These are phyloP conservation scores for Zaprionus vittiger DNA, from an alignment of 1,140 invertebrate genomes.

Conservation along the genomic window DNA sequence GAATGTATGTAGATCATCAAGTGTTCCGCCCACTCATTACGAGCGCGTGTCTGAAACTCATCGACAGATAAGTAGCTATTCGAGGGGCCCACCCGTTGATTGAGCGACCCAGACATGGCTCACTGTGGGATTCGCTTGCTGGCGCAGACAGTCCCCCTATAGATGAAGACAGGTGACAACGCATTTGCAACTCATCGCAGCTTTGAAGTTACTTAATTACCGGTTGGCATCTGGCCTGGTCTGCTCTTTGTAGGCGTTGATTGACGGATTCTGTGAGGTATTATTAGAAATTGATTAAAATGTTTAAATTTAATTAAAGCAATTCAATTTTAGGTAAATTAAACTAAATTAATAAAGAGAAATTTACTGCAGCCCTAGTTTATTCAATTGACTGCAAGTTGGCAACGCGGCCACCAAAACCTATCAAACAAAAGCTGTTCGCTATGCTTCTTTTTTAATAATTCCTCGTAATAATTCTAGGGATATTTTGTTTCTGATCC, in stretches of 20 bases:
- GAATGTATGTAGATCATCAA: conserved; percentile 39
- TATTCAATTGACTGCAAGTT: neutral
- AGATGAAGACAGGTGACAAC: neutral
- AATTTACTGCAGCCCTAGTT: neutral
- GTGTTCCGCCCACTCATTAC: conserved; percentile 55
- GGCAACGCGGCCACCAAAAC: neutral
- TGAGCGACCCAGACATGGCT: conserved; percentile 20
- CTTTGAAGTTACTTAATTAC: conserved; percentile 23
- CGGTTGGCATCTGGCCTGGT: neutral
- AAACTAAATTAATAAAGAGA: too few relatives aligned
- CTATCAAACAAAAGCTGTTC: neutral
- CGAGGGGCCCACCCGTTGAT: conserved; percentile 4
- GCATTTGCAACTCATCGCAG: neutral
- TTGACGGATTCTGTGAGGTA: neutral
- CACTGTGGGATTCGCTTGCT: conserved; percentile 45
- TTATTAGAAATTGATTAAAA: neutral
- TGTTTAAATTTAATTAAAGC: neutral
- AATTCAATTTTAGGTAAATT: too few relatives aligned
- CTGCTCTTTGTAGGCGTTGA: neutral
- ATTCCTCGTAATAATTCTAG: too few relatives aligned
- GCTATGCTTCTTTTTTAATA: neutral
- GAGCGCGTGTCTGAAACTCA: conserved; percentile 51
- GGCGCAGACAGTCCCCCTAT: neutral
- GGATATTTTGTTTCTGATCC: too few relatives aligned
- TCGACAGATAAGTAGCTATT: conserved; percentile 39